Conservation (phyloP, 2,797 vertebrate species). For the Leucoraja ocellata region DNA sequence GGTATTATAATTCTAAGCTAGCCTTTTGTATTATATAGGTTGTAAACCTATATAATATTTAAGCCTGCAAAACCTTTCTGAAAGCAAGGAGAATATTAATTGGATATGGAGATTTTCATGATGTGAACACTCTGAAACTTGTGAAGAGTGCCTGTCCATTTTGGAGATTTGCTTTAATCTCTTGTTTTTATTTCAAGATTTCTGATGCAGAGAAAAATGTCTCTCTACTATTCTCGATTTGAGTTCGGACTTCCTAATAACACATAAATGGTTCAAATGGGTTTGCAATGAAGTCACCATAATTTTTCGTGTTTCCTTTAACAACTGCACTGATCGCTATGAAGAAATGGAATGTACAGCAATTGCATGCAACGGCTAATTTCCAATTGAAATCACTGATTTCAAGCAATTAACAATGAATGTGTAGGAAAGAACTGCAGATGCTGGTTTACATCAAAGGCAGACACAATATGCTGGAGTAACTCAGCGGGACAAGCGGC, state of each 20-base stretch:
- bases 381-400: not conserved
- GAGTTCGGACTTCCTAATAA: not conserved
- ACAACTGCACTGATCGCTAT: not conserved
- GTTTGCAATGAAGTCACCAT: not conserved
- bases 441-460: no score
- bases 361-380: not conserved
- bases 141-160: not conserved
- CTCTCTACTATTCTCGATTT: not conserved
- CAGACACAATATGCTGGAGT: no score
- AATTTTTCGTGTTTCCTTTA: not conserved
- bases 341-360: not conserved
- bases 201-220: not conserved
- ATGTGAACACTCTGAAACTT: not conserved
- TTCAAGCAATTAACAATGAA: not conserved
- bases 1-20: not conserved
- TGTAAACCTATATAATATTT: not conserved
- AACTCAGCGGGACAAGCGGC: no score
- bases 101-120: no score
- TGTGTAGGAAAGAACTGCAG: no score
- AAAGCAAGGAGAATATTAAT: not conserved
- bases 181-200: not conserved
- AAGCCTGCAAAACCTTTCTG: not conserved
- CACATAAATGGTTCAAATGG: not conserved
- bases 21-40: not conserved
- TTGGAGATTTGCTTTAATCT: not conserved